Percentiles rank a stretch among this genome's conserved stretches.
These are phyloP conservation scores for Brachionus rotundiformis DNA, from an alignment of 1,140 invertebrate species.

Conservation along the genomic window DNA sequence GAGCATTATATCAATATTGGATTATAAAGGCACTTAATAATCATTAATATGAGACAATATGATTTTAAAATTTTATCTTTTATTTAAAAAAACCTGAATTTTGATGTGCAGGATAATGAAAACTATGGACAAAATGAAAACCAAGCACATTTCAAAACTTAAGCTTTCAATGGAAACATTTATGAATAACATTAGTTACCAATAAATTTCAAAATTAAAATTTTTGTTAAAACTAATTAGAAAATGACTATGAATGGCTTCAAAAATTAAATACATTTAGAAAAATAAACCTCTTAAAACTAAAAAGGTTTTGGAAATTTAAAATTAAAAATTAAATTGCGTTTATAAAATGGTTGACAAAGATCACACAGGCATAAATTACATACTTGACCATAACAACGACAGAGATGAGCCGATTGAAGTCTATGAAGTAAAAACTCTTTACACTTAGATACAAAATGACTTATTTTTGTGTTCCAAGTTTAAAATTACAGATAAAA, in stretches of 20 bases:
- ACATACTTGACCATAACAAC: background rate
- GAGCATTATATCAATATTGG: no score
- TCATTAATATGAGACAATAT: no score
- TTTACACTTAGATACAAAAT: background rate
- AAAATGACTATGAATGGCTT: conserved; percentile 8
- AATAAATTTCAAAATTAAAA: background rate
- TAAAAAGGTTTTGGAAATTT: background rate
- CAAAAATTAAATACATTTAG: background rate
- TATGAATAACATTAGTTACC: background rate
- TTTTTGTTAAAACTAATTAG: background rate
- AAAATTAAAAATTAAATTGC: background rate
- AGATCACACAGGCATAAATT: background rate
- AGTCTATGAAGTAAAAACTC: background rate
- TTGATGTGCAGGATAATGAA: no score
- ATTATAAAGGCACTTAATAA: no score
- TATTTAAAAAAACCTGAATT: no score
- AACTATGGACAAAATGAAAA: no score
- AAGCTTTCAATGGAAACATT: background rate
- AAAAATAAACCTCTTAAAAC: conserved; percentile 9
- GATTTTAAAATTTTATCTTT: no score
- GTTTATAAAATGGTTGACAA: background rate
- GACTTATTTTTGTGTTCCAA: background rate
- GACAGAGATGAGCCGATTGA: background rate
- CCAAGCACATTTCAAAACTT: no score
- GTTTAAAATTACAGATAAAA: background rate